Evolutionary conservation across 2,113 vertebrate species (phyloP), one percentile per base, ranked within the genome.

Genomic region (Clarias magur): DNA sequence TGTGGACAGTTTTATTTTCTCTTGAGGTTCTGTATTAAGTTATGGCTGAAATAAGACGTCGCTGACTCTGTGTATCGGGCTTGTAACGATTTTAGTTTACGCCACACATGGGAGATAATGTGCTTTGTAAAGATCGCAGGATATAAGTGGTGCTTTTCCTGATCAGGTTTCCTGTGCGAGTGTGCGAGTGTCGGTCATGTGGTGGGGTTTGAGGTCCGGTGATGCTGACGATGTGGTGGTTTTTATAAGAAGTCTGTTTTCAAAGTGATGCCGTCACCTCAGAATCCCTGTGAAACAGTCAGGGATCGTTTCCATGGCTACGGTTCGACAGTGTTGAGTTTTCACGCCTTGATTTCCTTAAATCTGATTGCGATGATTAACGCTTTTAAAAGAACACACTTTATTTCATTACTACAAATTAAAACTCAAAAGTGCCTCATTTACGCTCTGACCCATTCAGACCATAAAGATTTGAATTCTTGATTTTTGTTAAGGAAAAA

Each of bases 31-130:
- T 23, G 62, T 78, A 53, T 76, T 42, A 54, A 62, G 10, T 60
- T 85, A 53, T 75, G 6, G 72, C 48, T 30, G 84, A 63, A 60
- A 75, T 42, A 38, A 38, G 70, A 57, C 25, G 3, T 75, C 42
- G 57, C 83, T 63, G 83, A 78, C 72, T 75, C 56, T 4, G 34
- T 78, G 84, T 76, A 63, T 54, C 8, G 25, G n/a, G 59, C 84
- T 79, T 63, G 1, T 4, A n/a, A 57, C 48, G 68, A 57, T 27
- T 79, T 65, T 54, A 27, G 56, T 65, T 56, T 12, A 65, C 73
- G 9, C 73, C 84, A 65, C 72, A 79, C 73, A 19, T 19, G 17
- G 17, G 59, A 85, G 62, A 67, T 30, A 85, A 65, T 12, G 23
- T 12, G 42, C 15, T 85, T 65, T 65, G 72, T 23, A 65, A 78